Base-by-base conservation (phyloP, 2,888 invertebrate genomes). In the Dusona sp. region DNA sequence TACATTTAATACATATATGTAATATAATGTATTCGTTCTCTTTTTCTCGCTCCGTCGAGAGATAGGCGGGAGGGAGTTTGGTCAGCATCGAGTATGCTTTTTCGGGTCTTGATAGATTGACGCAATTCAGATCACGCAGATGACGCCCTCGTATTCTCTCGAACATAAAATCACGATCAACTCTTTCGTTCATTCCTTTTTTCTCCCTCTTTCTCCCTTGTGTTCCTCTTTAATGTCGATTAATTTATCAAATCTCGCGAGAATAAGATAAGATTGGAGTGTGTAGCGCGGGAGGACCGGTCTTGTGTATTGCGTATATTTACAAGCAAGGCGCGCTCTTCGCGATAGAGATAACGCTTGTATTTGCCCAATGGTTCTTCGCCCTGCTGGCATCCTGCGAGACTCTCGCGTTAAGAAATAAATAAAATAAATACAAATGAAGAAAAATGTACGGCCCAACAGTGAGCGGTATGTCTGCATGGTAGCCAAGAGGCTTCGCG, bases 181-280 rank as follows among this genome's bases (percentile, higher is more conserved):
- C 67, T 61, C 67, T 61, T 29, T 48, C 3, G 90, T 90, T 36
- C 64, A 22, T 48, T 70, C 54, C 45, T 38, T 38, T 22, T 72
- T 61, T 72, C 42, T 33, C 61, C 19, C 74, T 19, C 36, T 36
- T 36, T 9, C 38, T 72, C 42, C 42, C 67, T 42, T 45, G 65
- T 48, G 65, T 48, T 77, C 64, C 88, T 91, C 88, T 88, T 90
- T 90, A 92, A 93, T 91, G 92, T 83, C 92, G 93, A 93, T 93
- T 93, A 93, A 93, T 93, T 93, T 92, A 93, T 93, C 93, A 93
- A 91, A 87, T 86, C 86, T 80, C 83, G 91, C 57, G 51, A 70
- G 86, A 85, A 89, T 85, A 86, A 89, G 89, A 86, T 74, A 86
- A 83, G 86, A 86, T 79, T 70, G 83, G 51, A 29, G 13, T 16